A percentile compares a stretch with the other conserved stretches of the same genome.
Conservation (phyloP, 1,140 invertebrate species). For the Mesaphorura yosii region DNA sequence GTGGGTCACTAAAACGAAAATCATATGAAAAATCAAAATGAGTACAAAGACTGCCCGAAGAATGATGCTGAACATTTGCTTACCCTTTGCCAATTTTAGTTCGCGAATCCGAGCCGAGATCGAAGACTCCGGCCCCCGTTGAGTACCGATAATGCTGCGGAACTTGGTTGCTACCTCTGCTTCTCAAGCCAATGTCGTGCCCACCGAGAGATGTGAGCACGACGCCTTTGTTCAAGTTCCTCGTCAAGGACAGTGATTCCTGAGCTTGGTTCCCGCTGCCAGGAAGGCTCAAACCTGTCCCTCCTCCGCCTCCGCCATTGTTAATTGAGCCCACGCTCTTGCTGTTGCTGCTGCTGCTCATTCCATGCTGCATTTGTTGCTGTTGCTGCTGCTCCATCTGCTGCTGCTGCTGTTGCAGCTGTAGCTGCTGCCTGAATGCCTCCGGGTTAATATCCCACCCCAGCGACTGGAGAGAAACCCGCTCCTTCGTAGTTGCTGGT, state of each 20-base stretch:
- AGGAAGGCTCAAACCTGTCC: not conserved
- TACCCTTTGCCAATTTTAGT: constrained; percentile 24
- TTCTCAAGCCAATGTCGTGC: not conserved
- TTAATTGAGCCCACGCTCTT: constrained; percentile 7
- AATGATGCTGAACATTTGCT: not conserved
- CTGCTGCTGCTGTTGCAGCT: too few species aligned
- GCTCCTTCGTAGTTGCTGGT: constrained; percentile 19
- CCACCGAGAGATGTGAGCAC: too few species aligned
- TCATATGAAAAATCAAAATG: not conserved
- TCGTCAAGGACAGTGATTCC: too few species aligned
- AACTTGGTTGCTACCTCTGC: not conserved
- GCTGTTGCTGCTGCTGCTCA: not conserved
- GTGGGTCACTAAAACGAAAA: constrained; percentile 15
- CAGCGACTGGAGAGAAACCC: constrained; percentile 21
- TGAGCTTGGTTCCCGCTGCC: too few species aligned
- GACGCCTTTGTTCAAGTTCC: too few species aligned
- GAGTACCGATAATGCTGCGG: constrained; percentile 24
- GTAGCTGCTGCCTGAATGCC: too few species aligned
- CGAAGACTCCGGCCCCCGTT: constrained; percentile 29
- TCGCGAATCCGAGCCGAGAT: constrained; percentile 14
- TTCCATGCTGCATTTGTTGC: not conserved
- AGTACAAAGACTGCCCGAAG: not conserved
- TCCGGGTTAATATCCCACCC: too few species aligned
- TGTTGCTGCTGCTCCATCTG: not conserved
- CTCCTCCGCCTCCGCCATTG: not conserved